A percentile compares a stretch with the other conserved stretches of the same genome.
Conservation (phyloP, 2,113 vertebrate species). For the Melanerpes formicivorus region DNA sequence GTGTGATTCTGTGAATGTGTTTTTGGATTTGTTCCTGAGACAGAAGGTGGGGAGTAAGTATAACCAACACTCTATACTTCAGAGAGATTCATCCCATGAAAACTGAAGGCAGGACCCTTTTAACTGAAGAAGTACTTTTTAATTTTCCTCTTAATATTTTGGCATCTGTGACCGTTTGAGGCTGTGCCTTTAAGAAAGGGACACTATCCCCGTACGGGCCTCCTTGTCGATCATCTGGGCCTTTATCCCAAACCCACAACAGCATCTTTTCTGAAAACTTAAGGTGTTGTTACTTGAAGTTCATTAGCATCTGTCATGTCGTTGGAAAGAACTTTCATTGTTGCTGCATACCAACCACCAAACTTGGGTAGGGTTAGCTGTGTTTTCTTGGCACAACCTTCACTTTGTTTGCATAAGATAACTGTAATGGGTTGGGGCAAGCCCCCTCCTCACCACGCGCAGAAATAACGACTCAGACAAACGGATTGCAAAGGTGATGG, state of each 20-base stretch:
- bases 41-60: neutral
- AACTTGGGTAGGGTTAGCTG: neutral
- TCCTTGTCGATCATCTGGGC: no score
- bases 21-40: neutral
- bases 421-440: no score
- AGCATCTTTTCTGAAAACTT: neutral
- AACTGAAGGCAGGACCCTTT: neutral
- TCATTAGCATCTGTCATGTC: neutral
- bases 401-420: neutral
- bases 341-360: neutral
- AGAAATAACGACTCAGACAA: no score
- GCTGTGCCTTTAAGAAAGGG: no score
- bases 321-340: neutral
- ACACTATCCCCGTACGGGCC: no score
- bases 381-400: neutral
- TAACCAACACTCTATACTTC: neutral
- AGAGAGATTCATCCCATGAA: neutral
- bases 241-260: no score
- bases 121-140: neutral
- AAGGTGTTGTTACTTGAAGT: neutral
- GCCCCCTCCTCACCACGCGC: no score
- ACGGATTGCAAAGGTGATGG: no score
- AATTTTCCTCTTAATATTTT: neutral
- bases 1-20: neutral
- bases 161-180: no score